Conservation (phyloP, 2,113 vertebrate genomes). For the Thinocorus orbignyianus region DNA sequence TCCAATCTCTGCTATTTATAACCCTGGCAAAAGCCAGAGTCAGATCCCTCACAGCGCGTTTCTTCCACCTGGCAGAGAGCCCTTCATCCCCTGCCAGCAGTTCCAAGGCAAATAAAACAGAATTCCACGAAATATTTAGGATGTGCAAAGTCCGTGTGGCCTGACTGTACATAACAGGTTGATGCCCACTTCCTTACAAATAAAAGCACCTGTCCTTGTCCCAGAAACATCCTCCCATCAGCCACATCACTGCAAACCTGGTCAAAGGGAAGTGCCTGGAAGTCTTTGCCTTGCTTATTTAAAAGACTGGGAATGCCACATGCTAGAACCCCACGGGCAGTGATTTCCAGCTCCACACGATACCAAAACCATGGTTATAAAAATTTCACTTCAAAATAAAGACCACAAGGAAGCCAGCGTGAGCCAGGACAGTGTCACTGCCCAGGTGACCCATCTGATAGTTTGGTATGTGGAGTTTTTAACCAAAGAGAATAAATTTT, state of each 20-base stretch:
- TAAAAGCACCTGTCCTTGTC: neutral
- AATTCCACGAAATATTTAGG: neutral
- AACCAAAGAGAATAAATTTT: neutral
- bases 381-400: neutral
- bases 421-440: neutral
- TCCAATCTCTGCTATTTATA: neutral
- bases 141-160: neutral
- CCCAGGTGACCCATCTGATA: too few relatives aligned
- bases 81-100: neutral
- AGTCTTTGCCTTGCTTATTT: neutral
- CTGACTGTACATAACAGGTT: accelerated
- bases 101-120: neutral
- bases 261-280: neutral
- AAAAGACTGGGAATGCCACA: neutral
- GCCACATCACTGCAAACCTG: neutral
- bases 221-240: neutral
- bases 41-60: neutral
- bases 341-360: neutral
- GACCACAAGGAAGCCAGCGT: accelerated
- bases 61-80: neutral
- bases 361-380: accelerated
- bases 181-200: neutral
- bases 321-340: neutral
- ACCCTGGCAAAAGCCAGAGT: neutral
- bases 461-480: accelerated